These are phyloP conservation scores for Pongo pygmaeus DNA, from an alignment of 2,113 vertebrate genomes.

Conservation along the genomic window DNA sequence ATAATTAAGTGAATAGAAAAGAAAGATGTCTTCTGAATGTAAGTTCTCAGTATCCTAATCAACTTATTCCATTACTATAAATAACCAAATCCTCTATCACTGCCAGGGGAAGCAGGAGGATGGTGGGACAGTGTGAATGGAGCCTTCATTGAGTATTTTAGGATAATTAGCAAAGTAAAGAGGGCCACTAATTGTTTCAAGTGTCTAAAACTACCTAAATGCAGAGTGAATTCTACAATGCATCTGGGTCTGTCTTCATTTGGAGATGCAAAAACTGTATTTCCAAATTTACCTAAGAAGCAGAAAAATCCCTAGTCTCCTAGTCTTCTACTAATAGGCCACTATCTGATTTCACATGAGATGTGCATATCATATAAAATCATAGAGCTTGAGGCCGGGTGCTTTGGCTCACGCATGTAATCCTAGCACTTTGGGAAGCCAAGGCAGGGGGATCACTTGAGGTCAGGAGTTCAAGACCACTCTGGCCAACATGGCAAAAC, in stretches of 20 bases:
- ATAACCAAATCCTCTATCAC: conserved; percentile 13
- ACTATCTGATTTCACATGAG: neutral
- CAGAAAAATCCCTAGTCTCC: neutral
- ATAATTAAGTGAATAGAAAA: conserved; percentile 25
- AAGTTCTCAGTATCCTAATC: neutral
- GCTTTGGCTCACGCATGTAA: too few relatives aligned
- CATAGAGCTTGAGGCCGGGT: neutral
- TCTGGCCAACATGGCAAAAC: too few relatives aligned
- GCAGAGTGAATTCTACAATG: neutral
- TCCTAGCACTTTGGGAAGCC: too few relatives aligned
- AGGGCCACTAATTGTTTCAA: neutral
- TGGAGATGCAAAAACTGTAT: neutral
- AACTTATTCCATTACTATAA: neutral
- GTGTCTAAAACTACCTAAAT: neutral
- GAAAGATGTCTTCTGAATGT: conserved; percentile 40
- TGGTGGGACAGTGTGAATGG: neutral
- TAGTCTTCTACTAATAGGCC: too few relatives aligned
- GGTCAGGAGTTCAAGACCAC: too few relatives aligned
- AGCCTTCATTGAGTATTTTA: neutral
- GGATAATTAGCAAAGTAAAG: neutral
- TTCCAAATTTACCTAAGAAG: neutral
- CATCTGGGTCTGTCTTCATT: neutral
- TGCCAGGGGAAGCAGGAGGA: neutral
- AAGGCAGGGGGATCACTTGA: too few relatives aligned
- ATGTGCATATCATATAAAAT: neutral